A percentile compares a stretch with the other conserved stretches of the same genome.
These are phyloP conservation scores for Microcebus ravelobensis DNA, from an alignment of 2,113 vertebrate species.

Conservation along the genomic window DNA sequence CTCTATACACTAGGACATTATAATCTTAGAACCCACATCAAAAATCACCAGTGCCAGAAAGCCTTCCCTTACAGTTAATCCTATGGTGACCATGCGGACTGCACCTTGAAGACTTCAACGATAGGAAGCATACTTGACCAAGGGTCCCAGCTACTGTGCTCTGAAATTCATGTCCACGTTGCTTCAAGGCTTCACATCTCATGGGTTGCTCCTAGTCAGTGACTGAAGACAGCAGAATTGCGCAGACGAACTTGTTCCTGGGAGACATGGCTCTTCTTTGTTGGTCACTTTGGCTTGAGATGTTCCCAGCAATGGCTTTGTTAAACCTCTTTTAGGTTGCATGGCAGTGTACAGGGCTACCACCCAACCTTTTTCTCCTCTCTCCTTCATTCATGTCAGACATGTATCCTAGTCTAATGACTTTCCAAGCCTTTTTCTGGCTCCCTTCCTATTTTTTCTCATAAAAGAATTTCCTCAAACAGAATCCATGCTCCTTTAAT, in stretches of 20 bases:
- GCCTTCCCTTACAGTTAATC: neutral
- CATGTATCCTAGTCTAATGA: conserved; percentile 11
- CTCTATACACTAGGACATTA: neutral
- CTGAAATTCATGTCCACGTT: neutral
- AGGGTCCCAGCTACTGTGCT: neutral
- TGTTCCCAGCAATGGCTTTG: neutral
- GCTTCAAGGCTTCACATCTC: neutral
- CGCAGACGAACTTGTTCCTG: neutral
- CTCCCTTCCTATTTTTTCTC: conserved; percentile 3
- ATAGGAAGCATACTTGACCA: neutral
- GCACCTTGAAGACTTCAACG: neutral
- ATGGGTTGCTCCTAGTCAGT: neutral
- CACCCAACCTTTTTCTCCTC: neutral
- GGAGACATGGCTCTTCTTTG: neutral
- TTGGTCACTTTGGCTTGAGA: conserved; percentile 19
- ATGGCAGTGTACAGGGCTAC: neutral
- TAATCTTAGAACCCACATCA: conserved; percentile 8
- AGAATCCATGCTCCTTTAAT: conserved; percentile 37
- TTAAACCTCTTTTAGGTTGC: neutral
- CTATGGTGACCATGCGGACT: neutral
- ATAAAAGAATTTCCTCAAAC: conserved; percentile 7
- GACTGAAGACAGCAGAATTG: neutral
- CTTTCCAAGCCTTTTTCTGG: neutral
- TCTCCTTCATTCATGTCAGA: neutral
- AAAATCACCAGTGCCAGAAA: neutral